A percentile compares a stretch with the other conserved stretches of the same genome.
phyloP scores from a whole-genome alignment of 2,797 vertebrate genomes.

The Chelmon rostratus region DNA sequence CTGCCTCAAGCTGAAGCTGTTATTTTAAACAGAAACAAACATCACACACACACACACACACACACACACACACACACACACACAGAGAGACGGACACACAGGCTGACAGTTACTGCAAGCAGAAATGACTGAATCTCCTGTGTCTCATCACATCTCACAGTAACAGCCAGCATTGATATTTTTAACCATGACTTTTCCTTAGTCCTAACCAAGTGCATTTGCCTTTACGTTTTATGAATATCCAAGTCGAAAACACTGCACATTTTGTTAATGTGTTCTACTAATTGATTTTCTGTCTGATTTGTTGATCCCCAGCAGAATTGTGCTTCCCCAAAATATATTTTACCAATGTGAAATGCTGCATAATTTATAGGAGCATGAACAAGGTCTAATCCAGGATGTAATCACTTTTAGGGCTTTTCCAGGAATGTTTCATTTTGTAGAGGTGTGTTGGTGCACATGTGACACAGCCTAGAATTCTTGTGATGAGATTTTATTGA shows the following conservation, averaged over 20 bases:
- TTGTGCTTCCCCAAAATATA: not conserved
- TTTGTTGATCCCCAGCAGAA: not conserved
- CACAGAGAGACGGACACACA: not conserved
- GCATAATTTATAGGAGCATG: not conserved
- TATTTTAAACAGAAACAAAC: conserved; percentile 2
- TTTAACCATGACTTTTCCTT: not conserved
- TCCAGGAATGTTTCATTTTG: conserved; percentile 9
- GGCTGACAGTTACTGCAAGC: not conserved
- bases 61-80: no score
- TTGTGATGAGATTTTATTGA: conserved; percentile 59
- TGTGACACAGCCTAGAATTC: conserved; percentile 31
- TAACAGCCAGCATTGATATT: not conserved
- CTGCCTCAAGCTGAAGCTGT: conserved; percentile 15
- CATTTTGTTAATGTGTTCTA: not conserved
- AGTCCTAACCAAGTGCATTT: not conserved
- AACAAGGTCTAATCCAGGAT: not conserved
- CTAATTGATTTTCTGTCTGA: not conserved
- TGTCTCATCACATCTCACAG: not conserved
- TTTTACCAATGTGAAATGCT: not conserved
- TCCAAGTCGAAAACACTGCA: no score
- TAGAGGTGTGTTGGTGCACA: conserved; percentile 19
- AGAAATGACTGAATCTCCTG: not conserved
- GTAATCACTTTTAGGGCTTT: not conserved
- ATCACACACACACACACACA: conserved; percentile 12
- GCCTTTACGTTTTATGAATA: not conserved